phyloP scores from a whole-genome alignment of 2,888 invertebrate species.

The Acrocyrtus sp. region DNA sequence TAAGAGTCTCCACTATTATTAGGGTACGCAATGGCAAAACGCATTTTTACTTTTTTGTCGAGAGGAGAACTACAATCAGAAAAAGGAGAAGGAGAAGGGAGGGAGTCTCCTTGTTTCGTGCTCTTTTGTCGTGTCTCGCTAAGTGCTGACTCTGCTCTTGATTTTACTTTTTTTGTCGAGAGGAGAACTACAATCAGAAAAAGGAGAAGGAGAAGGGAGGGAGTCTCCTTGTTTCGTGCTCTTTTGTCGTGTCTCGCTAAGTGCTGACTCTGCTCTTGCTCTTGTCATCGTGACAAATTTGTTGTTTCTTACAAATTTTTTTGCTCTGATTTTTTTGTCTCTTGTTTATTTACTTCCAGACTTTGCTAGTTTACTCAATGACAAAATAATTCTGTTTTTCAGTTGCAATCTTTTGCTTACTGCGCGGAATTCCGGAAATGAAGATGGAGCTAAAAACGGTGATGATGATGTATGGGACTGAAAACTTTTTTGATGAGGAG shows the following conservation, averaged over 20 bases:
- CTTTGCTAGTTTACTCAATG: not conserved
- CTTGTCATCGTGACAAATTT: not conserved
- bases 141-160: not conserved
- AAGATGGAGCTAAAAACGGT: too few relatives aligned
- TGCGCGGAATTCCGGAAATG: not conserved
- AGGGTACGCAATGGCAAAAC: not conserved
- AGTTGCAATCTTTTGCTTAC: not conserved
- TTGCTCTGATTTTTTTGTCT: not conserved
- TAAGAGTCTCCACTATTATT: not conserved
- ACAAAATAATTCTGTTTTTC: not conserved
- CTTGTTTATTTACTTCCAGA: not conserved
- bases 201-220: too few relatives aligned
- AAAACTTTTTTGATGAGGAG: not conserved
- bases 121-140: not conserved
- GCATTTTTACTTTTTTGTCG: too few relatives aligned
- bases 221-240: too few relatives aligned
- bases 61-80: too few relatives aligned
- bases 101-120: too few relatives aligned
- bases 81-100: too few relatives aligned
- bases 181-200: too few relatives aligned
- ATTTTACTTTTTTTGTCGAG: too few relatives aligned
- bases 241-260: not conserved
- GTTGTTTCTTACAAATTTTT: not conserved
- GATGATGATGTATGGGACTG: not conserved
- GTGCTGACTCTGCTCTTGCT: not conserved